Conservation (phyloP, 1,140 invertebrate genomes). For the Oreohelix idahoensis region DNA sequence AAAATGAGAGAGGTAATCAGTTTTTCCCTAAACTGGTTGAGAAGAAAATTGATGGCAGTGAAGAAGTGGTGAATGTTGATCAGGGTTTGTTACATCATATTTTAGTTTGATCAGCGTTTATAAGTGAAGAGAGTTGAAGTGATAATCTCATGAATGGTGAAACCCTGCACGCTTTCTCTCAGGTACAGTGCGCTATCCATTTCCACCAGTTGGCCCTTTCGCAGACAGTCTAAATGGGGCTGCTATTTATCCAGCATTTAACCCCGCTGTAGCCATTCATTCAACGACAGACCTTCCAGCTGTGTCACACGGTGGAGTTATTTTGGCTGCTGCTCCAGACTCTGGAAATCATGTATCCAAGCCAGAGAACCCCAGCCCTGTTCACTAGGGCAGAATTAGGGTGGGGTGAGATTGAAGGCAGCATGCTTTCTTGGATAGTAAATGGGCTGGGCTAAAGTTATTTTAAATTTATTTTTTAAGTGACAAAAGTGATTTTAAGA, state of each 20-base stretch:
- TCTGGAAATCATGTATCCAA: constrained; percentile 33
- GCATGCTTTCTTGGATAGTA: constrained; percentile 20
- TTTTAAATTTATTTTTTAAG: too few relatives aligned
- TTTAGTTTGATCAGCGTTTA: too few relatives aligned
- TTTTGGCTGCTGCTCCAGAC: constrained; percentile 30
- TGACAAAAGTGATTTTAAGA: too few relatives aligned
- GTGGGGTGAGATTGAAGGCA: constrained; percentile 25
- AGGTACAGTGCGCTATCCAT: constrained; percentile 30
- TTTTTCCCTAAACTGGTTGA: too few relatives aligned
- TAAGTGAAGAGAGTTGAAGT: neutral
- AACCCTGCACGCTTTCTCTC: neutral
- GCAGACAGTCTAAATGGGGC: constrained; percentile 37
- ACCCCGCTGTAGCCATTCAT: constrained; percentile 31
- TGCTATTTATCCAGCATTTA: constrained; percentile 19
- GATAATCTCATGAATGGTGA: neutral
- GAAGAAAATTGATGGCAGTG: too few relatives aligned
- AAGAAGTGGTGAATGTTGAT: neutral
- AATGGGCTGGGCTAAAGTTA: neutral
- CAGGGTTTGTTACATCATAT: neutral
- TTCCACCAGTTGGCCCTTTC: constrained; percentile 28
- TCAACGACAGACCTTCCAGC: constrained; percentile 39
- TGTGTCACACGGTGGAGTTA: constrained; percentile 38
- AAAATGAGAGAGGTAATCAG: too few relatives aligned
- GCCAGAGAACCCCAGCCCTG: constrained; percentile 40
- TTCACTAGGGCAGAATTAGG: constrained; percentile 8